phyloP scores from a whole-genome alignment of 2,888 invertebrate genomes.

The Anticlea derivata region DNA sequence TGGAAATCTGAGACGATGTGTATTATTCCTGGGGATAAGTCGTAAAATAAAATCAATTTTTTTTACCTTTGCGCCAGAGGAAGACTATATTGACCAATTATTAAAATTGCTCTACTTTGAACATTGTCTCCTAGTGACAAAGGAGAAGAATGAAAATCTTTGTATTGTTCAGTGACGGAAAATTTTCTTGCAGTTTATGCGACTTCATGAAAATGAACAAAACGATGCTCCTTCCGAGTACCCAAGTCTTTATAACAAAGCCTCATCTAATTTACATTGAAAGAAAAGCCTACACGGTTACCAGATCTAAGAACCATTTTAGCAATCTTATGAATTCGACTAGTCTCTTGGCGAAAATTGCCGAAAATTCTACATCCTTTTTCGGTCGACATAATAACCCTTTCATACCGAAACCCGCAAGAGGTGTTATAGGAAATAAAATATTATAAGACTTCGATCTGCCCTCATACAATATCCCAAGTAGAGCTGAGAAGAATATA shows the following conservation, averaged over 20 bases:
- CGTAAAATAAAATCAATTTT: no score
- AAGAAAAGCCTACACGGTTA: slow-evolving; percentile 9
- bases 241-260: slow-evolving; percentile 5
- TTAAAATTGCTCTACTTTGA: no score
- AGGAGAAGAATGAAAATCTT: background rate
- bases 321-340: slow-evolving; percentile 32
- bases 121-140: no score
- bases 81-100: no score
- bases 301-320: slow-evolving; percentile 16
- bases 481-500: slow-evolving; percentile 23
- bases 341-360: slow-evolving; percentile 29
- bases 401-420: slow-evolving; percentile 40
- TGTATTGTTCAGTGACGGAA: background rate
- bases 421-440: slow-evolving; percentile 45
- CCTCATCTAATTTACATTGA: slow-evolving; percentile 17
- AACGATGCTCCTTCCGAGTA: slow-evolving; percentile 1
- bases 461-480: slow-evolving; percentile 34
- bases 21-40: no score
- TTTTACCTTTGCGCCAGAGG: no score
- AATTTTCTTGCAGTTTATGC: background rate
- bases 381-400: slow-evolving; percentile 40
- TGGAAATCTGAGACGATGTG: no score
- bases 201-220: slow-evolving; percentile 2
- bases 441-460: slow-evolving; percentile 38
- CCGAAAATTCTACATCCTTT: slow-evolving; percentile 33